Conservation (phyloP, 2,797 vertebrate species). For the Galago senegalensis region DNA sequence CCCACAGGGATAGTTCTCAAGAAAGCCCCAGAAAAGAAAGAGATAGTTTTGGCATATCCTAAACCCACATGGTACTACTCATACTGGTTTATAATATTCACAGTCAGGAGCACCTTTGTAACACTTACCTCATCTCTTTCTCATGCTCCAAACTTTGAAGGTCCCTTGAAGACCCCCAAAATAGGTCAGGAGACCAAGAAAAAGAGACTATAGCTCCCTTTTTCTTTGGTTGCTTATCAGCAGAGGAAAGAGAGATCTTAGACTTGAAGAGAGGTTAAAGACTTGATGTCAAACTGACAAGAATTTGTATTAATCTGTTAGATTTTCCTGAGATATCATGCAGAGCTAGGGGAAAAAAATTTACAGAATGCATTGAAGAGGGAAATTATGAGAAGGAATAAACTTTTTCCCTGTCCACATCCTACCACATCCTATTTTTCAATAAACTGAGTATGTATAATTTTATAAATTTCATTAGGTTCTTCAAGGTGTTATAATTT, state of each 20-base stretch:
- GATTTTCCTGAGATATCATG: conserved; percentile 36
- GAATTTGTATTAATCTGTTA: not conserved
- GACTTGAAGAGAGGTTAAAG: not conserved
- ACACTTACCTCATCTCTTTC: not conserved
- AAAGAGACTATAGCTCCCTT: not conserved
- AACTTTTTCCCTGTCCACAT: not conserved
- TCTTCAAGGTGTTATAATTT: conserved; percentile 67
- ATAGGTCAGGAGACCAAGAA: not conserved
- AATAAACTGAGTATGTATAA: conserved; percentile 28
- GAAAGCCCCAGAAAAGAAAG: not conserved
- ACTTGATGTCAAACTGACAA: not conserved
- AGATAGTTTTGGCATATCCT: not conserved
- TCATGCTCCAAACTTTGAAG: not conserved
- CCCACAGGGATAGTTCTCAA: not conserved
- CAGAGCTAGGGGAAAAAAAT: not conserved
- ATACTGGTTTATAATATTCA: not conserved
- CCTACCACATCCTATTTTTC: conserved; percentile 38
- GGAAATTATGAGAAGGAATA: conserved; percentile 22
- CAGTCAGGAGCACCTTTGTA: not conserved
- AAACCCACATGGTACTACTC: not conserved
- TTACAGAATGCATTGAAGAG: not conserved
- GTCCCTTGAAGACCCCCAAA: not conserved
- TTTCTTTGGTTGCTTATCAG: not conserved
- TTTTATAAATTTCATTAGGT: conserved; percentile 69
- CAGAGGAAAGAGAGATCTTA: not conserved